Percentiles rank a stretch among this genome's conserved stretches.
Conservation (phyloP, 2,888 invertebrate species). For the Alentia gelatinosa region DNA sequence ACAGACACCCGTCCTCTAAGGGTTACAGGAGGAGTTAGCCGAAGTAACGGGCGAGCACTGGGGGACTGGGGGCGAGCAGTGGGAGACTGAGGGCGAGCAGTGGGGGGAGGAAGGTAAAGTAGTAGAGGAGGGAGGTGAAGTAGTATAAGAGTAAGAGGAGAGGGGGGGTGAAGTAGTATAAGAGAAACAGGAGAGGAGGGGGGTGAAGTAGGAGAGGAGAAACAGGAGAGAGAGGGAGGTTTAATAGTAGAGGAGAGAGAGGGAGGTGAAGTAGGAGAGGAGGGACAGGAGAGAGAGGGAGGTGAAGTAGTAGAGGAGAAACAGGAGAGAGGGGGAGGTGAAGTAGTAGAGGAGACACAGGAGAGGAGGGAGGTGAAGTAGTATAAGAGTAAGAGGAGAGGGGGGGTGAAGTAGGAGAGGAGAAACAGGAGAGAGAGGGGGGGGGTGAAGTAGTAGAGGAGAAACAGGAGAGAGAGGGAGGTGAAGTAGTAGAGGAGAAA, state of each 20-base stretch:
- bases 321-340: not conserved
- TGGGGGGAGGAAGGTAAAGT: not conserved
- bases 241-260: not conserved
- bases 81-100: not conserved
- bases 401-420: not conserved
- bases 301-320: not conserved
- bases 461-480: not conserved
- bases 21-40: not conserved
- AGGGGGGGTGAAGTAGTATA: not conserved
- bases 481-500: not conserved
- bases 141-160: not conserved
- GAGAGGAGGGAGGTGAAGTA: not conserved
- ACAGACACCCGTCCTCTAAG: too few relatives aligned
- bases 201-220: too few relatives aligned
- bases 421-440: not conserved
- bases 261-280: not conserved
- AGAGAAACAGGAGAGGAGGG: not conserved
- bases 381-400: not conserved
- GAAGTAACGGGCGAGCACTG: not conserved
- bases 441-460: not conserved
- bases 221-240: too few relatives aligned
- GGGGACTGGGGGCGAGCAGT: not conserved
- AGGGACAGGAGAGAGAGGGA: too few relatives aligned
- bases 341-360: not conserved
- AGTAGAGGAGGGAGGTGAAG: not conserved